Base-by-base conservation (phyloP, 2,888 invertebrate genomes). In the Pharmacophagus antenor region DNA sequence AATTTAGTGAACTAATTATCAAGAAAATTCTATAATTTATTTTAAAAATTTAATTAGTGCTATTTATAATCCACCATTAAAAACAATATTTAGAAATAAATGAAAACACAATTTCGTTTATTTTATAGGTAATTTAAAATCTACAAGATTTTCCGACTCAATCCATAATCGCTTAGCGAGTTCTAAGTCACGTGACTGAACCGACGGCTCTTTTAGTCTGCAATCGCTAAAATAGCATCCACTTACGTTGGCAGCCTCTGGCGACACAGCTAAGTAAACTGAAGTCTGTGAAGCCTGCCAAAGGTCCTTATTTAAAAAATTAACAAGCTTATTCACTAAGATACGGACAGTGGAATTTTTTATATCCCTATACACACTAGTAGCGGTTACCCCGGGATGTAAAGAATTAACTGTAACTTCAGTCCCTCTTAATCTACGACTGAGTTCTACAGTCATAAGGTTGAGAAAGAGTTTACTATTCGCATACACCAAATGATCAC, bases 141-240 rank as follows among this genome's bases (percentile, higher is more conserved):
- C 44, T 10, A 91, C 85, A 67, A 86, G 65, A 74, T 91, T 93
- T 77, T 93, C 94, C 69, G 95, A 94, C 55, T 93, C 93, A 49
- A 79, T 66, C 94, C 94, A 95, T 37, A 95, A 76, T 82, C 92
- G 92, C 64, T 88, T 89, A 0, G 93, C 92, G 52, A 91, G 70
- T 17, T 85, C 80, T 23, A 84, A 79, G 69, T 95, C 91, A 65
- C 84, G 79, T 0, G 92, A 93, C 57, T 87, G 70, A 41, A 86
- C 84, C 0, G 93, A 86, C 15, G 92, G 85, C 50, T 87, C 82
- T 25, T 72, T 79, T 67, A 91, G 85, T 58, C 85, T 79, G 68
- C 92, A 93, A 68, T 94, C 90, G 65, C 93, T 92, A 69, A 94
- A 94, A 77, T 94, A 94, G 77, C 92, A 90, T 46, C 96, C 95